Evolutionary conservation across 2,888 invertebrate genomes (phyloP), one percentile per base, ranked within the genome.

Genomic region (Cataglyphis rosenhaueri): DNA sequence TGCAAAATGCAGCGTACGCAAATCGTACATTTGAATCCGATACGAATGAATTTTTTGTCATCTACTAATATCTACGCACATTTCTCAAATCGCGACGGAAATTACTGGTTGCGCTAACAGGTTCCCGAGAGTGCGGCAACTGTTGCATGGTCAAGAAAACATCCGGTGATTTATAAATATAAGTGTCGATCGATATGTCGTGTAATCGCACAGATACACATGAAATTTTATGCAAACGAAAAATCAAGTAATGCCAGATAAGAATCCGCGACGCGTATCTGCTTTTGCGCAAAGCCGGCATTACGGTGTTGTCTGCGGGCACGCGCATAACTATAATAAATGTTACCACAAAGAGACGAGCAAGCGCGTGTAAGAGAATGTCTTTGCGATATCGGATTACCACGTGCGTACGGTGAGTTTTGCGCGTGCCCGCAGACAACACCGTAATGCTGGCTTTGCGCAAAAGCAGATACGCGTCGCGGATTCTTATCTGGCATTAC

Each of bases 381-480:
- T 83, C 66, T 75, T 71, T 68, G 81, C 59, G 65, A 73, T 86
- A 86, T 87, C 79, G 79, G 64, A 64, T 87, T 87, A 83, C 86
- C 86, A 88, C 82, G 83, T 85, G 86, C 68, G n/a, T 68, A 62
- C 62, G 29, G 8, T 25, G n/a, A 65, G 48, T 81, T 10, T 84
- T 82, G 82, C 82, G 82, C 85, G 44, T 76, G 82, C 64, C 57
- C 71, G 32, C 44, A 41, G 65, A 78, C 59, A 68, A 68, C 75
- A 44, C 66, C 70, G 32, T 82, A 64, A 81, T 81, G 57, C 62
- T 41, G 21, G 32, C 48, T 35, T 76, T 55, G 78, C 75, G 74
- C 78, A 79, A 79, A 87, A 76, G 65, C 71, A 66, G 55, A 68
- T 21, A 29, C 18, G 21, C 61, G 32, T 29, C 38, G 15, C 15